Evolutionary conservation across 1,140 invertebrate species (phyloP).

Genomic region (Heliothis virescens): DNA sequence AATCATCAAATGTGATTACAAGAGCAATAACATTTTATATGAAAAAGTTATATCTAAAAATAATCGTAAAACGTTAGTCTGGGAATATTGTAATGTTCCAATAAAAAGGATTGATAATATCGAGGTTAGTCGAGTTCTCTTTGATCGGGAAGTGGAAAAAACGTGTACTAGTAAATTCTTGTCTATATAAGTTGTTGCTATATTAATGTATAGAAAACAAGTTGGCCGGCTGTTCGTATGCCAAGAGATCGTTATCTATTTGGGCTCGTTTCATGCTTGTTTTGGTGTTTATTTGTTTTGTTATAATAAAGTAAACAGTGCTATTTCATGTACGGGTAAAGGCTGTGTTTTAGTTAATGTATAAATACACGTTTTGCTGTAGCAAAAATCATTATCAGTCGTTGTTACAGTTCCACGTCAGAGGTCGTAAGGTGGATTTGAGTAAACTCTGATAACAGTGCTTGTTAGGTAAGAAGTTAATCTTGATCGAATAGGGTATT

Average conservation of each 20-base stretch:
- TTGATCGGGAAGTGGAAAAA: slow-evolving; percentile 28
- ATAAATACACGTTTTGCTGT: too few relatives aligned
- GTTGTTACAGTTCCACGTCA: too few relatives aligned
- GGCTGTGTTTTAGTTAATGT: too few relatives aligned
- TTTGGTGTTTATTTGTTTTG: slow-evolving; percentile 3
- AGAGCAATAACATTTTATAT: slow-evolving; percentile 42
- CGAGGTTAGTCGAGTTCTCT: slow-evolving; percentile 11
- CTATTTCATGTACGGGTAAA: too few relatives aligned
- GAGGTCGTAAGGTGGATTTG: too few relatives aligned
- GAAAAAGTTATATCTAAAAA: slow-evolving; percentile 45
- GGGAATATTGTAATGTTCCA: slow-evolving; percentile 38
- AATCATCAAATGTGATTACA: slow-evolving; percentile 38
- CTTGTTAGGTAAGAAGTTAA: too few relatives aligned
- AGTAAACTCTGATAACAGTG: too few relatives aligned
- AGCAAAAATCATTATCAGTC: too few relatives aligned
- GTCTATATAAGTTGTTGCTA: neutral
- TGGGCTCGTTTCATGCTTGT: slow-evolving; percentile 7
- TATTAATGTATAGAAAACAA: slow-evolving; percentile 25
- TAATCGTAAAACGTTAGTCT: slow-evolving; percentile 37
- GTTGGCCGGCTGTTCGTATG: neutral
- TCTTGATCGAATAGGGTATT: too few relatives aligned
- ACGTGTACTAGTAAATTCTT: neutral
- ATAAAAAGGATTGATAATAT: slow-evolving; percentile 41
- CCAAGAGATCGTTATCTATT: slow-evolving; percentile 23
- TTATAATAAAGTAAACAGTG: too few relatives aligned